Evolutionary conservation across 2,888 invertebrate species (phyloP), one percentile per base, ranked within the genome.

Genomic region (Plemyria rubiginata): DNA sequence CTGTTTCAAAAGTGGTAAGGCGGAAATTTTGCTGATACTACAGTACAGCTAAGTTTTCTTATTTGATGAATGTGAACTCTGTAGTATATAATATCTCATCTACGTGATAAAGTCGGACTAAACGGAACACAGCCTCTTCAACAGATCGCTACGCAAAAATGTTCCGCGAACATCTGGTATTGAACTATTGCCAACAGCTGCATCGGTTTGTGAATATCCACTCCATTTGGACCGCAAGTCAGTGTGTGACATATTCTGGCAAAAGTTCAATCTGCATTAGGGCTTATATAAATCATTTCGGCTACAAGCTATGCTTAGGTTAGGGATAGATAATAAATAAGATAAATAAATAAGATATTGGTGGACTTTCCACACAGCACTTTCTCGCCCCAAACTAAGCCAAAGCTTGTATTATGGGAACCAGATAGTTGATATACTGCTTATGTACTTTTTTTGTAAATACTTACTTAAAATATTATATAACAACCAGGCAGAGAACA

Each of bases 131-230:
- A 45, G 38, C 46, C 45, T 45, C 38, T 22, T 55, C 29, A 28
- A 36, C 28, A 40, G 29, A 32, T 32, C n/a, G 62, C 54, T 60
- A 62, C 55, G 60, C 58, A 65, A 66, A 38, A 67, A 59, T 55
- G 52, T 60, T 54, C 60, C 54, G 71, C 69, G 67, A 68, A 75
- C 74, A 74, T 75, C 77, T 78, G 79, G 63, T 62, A 68, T 79
- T 87, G 89, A 90, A 86, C 77, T 62, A 75, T 62, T 86, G 89
- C 89, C 89, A 89, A 85, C 82, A 78, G 76, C 76, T 82, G 79
- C 78, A 81, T 75, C 76, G 74, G 49, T 52, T 51, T 62, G 32
- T 41, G 40, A 58, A 80, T 82, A 75, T 73, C 57, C 71, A 72
- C 78, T 74, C 75, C 78, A 81, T 85, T 82, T 80, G 74, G 71